These are phyloP conservation scores for Kradibia gibbosae DNA, from an alignment of 1,140 invertebrate species.

Conservation along the genomic window DNA sequence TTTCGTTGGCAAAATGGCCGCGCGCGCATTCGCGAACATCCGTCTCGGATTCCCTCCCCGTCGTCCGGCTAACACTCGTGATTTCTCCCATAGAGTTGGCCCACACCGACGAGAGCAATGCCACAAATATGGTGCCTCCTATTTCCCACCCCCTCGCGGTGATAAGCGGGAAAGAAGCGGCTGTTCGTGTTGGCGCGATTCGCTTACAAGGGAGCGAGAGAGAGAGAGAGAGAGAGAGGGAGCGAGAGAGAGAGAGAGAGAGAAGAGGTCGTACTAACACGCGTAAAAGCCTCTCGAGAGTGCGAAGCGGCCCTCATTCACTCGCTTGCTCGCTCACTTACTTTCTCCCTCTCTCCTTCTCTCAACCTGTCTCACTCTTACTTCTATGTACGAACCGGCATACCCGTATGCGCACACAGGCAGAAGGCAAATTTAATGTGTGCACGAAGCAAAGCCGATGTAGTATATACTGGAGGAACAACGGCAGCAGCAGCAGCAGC, in stretches of 20 bases:
- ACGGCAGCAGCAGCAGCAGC: constrained; percentile 32
- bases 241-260: constrained; percentile 44
- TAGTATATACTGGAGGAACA: constrained; percentile 38
- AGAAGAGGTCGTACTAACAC: constrained; percentile 35
- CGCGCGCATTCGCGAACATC: constrained; percentile 56
- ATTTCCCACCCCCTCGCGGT: constrained; percentile 63
- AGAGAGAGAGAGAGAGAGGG: constrained; percentile 45
- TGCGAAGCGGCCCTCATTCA: constrained; percentile 11
- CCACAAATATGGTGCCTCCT: constrained; percentile 73
- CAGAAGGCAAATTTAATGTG: constrained; percentile 53
- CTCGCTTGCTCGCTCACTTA: neutral
- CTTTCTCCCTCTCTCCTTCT: neutral
- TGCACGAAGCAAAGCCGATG: constrained; percentile 54
- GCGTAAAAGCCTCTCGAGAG: constrained; percentile 51
- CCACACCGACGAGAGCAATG: constrained; percentile 59
- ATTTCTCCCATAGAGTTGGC: constrained; percentile 46
- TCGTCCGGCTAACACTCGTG: constrained; percentile 51
- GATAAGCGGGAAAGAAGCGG: constrained; percentile 38
- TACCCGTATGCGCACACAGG: constrained; percentile 35
- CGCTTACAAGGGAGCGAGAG: neutral
- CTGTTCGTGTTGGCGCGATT: constrained; percentile 49
- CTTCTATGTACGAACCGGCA: too few species aligned
- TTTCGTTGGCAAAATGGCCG: constrained; percentile 72
- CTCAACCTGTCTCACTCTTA: neutral
- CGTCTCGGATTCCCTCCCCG: constrained; percentile 57